Evolutionary conservation across 2,113 vertebrate species (phyloP), one percentile per base, ranked within the genome.

Genomic region (Pedetes capensis): DNA sequence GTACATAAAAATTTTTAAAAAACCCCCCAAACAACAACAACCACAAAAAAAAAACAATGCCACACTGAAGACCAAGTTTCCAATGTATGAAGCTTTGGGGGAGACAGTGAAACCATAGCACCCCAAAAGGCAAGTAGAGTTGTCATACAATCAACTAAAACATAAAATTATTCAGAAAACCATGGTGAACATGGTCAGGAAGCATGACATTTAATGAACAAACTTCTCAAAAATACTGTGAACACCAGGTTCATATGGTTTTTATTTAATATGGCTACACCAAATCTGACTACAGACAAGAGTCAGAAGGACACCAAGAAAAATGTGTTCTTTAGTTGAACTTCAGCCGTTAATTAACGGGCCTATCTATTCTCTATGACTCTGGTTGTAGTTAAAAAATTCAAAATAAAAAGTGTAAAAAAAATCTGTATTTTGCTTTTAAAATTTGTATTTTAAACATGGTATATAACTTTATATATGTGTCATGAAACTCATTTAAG

Each of bases 71-170:
- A n/a, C n/a, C n/a, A n/a, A n/a, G n/a, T n/a, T n/a, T n/a, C n/a
- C n/a, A n/a, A n/a, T n/a, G n/a, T n/a, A n/a, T n/a, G n/a, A n/a
- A n/a, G n/a, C n/a, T n/a, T n/a, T n/a, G n/a, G n/a, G n/a, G n/a
- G n/a, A n/a, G n/a, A n/a, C n/a, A 55, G 20, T 55, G 20, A 51
- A 78, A 78, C 12, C 34, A 78, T 27, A n/a, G n/a, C 53, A 78
- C 34, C 75, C 51, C 6, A 49, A n/a, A 81, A 91, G 61, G 29
- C 59, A 82, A n/a, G n/a, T n/a, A n/a, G 87, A 76, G 4, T 32
- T 90, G 49, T 68, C 61, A 75, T 32, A 86, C n/a, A 81, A 93
- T 9, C 75, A 42, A 86, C 57, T 34, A 49, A 89, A 86, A 93
- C 27, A 72, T 71, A 61, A 69, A 49, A 47, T 53, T 61, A 61